Conservation (phyloP, 2,797 vertebrate species). For the Notamacropus eugenii region DNA sequence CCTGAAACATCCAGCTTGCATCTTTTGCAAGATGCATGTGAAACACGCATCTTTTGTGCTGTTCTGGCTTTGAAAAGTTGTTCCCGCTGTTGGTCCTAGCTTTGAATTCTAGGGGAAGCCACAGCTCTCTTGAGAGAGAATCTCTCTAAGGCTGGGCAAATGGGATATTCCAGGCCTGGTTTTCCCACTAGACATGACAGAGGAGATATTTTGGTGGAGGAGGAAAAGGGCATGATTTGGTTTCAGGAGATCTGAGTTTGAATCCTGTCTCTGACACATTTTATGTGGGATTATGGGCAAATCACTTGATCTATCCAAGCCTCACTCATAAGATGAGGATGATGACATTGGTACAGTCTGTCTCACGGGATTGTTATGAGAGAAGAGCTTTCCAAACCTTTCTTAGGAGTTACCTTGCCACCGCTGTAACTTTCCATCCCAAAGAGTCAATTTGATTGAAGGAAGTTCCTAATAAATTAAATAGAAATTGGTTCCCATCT, state of each 20-base stretch:
- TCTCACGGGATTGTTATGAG: neutral
- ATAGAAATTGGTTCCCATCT: constrained; percentile 42
- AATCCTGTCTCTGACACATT: neutral
- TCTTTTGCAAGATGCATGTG: too few relatives aligned
- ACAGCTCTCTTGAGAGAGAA: constrained; percentile 34
- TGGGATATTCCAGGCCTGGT: neutral
- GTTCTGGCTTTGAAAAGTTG: neutral
- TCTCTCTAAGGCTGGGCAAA: constrained; percentile 42
- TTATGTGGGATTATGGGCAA: neutral
- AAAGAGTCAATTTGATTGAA: neutral
- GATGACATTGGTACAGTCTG: neutral
- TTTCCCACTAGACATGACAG: constrained; percentile 17
- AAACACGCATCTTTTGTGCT: constrained; percentile 24
- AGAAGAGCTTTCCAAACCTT: neutral
- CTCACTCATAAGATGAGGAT: neutral
- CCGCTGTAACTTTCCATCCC: neutral
- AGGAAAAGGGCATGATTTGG: neutral
- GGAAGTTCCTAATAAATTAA: constrained; percentile 12
- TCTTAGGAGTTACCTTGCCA: neutral
- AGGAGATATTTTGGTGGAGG: neutral
- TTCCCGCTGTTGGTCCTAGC: neutral
- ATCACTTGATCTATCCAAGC: neutral
- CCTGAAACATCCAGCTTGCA: constrained; percentile 24
- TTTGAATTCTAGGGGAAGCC: constrained; percentile 17
- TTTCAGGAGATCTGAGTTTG: neutral